These are phyloP conservation scores for Trissoscelio sp. DNA, from an alignment of 2,888 invertebrate species.

Conservation along the genomic window DNA sequence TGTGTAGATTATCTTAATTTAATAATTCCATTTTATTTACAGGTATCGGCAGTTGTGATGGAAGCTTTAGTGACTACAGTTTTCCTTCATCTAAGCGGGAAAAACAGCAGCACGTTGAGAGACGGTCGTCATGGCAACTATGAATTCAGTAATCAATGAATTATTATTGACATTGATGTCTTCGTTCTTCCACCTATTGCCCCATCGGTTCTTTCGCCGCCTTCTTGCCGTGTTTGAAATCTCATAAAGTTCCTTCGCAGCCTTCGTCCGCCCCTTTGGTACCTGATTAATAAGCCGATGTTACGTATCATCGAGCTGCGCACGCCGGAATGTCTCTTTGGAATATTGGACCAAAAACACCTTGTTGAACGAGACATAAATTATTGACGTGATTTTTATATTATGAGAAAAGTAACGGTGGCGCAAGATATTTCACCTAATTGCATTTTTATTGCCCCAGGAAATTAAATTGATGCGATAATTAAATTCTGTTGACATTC, in stretches of 20 bases:
- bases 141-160: slow-evolving; percentile 83
- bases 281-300: slow-evolving; percentile 80
- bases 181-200: slow-evolving; percentile 74
- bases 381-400: slow-evolving; percentile 45
- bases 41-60: slow-evolving; percentile 63
- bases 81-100: slow-evolving; percentile 77
- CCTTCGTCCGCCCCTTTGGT: slow-evolving; percentile 65
- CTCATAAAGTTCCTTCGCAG: slow-evolving; percentile 76
- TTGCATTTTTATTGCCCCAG: slow-evolving; percentile 31
- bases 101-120: slow-evolving; percentile 80
- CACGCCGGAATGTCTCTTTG: slow-evolving; percentile 62
- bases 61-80: slow-evolving; percentile 69
- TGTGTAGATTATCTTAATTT: not conserved
- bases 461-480: slow-evolving; percentile 36
- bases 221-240: slow-evolving; percentile 78
- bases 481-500: slow-evolving; percentile 26
- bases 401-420: slow-evolving; percentile 31
- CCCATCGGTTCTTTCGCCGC: slow-evolving; percentile 69
- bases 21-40: not conserved
- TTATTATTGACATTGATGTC: slow-evolving; percentile 84
- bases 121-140: slow-evolving; percentile 82
- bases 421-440: slow-evolving; percentile 30
- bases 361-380: slow-evolving; percentile 17
- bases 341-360: slow-evolving; percentile 55
- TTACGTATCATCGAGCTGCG: slow-evolving; percentile 76